A percentile compares a stretch with the other conserved stretches of the same genome.
These are phyloP conservation scores for Dasyprocta punctata DNA, from an alignment of 2,113 vertebrate species.

Conservation along the genomic window DNA sequence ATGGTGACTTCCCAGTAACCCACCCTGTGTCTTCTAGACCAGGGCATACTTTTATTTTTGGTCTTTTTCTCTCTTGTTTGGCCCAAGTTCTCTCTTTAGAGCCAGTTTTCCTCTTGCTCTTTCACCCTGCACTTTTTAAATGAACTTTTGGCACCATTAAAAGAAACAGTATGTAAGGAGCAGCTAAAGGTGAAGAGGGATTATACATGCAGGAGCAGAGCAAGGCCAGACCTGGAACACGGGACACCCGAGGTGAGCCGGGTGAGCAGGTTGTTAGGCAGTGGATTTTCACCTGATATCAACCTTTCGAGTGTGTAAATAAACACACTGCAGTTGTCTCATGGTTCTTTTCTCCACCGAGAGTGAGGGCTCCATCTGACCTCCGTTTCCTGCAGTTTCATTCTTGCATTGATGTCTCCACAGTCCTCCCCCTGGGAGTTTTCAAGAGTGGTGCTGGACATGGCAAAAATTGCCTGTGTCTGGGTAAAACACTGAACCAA, in stretches of 20 bases:
- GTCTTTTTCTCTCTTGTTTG: not conserved
- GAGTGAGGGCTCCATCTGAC: not conserved
- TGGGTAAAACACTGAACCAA: not conserved
- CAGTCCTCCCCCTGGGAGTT: not conserved
- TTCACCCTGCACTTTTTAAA: not conserved
- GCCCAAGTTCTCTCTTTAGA: not conserved
- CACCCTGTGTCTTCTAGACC: not conserved
- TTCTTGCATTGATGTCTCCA: not conserved
- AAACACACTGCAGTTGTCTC: not conserved
- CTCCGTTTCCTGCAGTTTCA: not conserved
- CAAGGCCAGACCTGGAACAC: not conserved
- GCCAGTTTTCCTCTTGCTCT: not conserved
- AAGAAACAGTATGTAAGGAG: not conserved
- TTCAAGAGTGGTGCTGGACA: not conserved
- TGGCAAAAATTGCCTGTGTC: not conserved
- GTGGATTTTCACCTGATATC: not conserved
- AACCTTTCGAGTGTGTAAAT: not conserved
- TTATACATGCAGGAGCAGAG: not conserved
- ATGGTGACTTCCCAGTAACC: not conserved
- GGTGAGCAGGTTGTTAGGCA: not conserved
- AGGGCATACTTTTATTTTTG: not conserved
- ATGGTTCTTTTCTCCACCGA: not conserved
- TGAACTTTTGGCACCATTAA: not conserved
- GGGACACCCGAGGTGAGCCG: no score
- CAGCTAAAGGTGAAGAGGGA: not conserved